phyloP scores from a whole-genome alignment of 1,140 invertebrate genomes.

The Ostrea edulis region DNA sequence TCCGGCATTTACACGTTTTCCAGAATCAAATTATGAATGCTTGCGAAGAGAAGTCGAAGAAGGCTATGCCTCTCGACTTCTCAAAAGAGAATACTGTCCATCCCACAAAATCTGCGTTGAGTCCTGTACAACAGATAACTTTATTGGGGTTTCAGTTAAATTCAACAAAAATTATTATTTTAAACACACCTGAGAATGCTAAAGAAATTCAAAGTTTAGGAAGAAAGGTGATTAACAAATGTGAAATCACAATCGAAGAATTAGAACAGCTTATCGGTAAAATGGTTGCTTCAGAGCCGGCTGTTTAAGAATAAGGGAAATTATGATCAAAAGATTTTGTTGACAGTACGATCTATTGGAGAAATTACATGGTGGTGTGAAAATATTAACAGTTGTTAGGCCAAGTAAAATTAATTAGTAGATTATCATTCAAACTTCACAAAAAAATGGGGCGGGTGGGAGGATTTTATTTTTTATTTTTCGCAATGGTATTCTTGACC shows the following conservation, averaged over 20 bases:
- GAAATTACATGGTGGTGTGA: constrained; percentile 40
- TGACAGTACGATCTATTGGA: not conserved
- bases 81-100: no score
- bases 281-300: constrained; percentile 43
- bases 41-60: no score
- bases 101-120: not conserved
- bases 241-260: constrained; percentile 1
- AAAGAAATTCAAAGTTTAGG: not conserved
- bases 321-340: constrained; percentile 23
- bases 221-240: not conserved
- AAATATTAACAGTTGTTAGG: not conserved
- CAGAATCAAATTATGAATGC: no score
- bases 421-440: no score
- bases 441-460: no score
- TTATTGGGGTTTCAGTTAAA: not conserved
- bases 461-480: no score
- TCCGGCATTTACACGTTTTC: no score
- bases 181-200: not conserved
- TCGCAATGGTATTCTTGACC: no score
- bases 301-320: constrained; percentile 13
- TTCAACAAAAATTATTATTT: constrained; percentile 4
- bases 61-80: no score
- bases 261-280: constrained; percentile 42
- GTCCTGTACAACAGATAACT: not conserved
- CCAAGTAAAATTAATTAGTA: no score